These are phyloP conservation scores for Mesocentrotus franciscanus DNA, from an alignment of 53 echinoderm and acorn worm species.

Conservation along the genomic window DNA sequence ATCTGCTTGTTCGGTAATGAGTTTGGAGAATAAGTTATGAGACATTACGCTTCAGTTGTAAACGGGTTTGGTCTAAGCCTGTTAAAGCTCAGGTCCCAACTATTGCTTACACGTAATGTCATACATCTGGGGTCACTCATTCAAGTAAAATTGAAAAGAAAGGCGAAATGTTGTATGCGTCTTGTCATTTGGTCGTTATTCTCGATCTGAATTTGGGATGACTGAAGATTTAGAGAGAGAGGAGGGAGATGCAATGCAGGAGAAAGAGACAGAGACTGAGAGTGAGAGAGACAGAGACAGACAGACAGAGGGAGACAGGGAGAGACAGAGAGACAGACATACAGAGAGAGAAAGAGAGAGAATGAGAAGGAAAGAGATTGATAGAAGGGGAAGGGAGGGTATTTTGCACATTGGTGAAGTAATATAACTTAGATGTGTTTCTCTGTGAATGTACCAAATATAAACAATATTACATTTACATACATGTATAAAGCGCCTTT, in stretches of 20 bases:
- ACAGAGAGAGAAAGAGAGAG: background rate
- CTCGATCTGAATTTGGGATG: background rate
- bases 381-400: background rate
- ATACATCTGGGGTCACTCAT: slow-evolving; percentile 13
- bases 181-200: background rate
- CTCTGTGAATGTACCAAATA: too few relatives aligned
- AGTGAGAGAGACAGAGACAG: background rate
- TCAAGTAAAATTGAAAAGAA: slow-evolving; percentile 42
- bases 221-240: background rate
- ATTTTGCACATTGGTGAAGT: too few relatives aligned
- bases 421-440: too few relatives aligned
- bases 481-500: too few relatives aligned
- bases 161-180: background rate
- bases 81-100: background rate
- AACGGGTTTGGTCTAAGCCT: background rate
- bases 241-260: background rate
- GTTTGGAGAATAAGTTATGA: slow-evolving; percentile 2
- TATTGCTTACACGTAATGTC: background rate
- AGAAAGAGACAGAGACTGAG: background rate
- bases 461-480: too few relatives aligned
- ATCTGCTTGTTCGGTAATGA: slow-evolving; percentile 1
- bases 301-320: background rate
- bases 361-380: background rate
- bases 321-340: background rate
- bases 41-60: background rate